Percentiles rank a stretch among this genome's conserved stretches.
These are phyloP conservation scores for Montipora cactus DNA, from an alignment of 64 coral and sea anemone species.

Conservation along the genomic window DNA sequence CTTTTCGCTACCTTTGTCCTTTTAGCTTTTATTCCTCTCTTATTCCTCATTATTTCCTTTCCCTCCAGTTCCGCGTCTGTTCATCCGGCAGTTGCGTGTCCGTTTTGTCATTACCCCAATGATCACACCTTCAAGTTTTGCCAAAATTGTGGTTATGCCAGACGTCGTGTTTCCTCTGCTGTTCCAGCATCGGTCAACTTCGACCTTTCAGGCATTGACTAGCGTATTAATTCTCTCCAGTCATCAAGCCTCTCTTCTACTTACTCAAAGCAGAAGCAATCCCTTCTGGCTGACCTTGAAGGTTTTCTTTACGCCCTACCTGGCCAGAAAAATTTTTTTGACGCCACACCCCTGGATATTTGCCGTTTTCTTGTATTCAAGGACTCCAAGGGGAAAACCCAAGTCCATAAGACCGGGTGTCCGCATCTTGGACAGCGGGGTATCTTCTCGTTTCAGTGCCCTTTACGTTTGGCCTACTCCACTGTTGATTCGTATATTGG, in stretches of 20 bases:
- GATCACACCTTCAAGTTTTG: slow-evolving; percentile 57
- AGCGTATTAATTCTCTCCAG: slow-evolving; percentile 30
- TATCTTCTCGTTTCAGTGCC: slow-evolving; percentile 16
- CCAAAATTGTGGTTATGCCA: slow-evolving; percentile 64
- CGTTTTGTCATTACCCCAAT: slow-evolving; percentile 47
- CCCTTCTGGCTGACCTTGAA: slow-evolving; percentile 23
- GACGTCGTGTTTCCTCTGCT: background rate
- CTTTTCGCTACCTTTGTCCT: background rate
- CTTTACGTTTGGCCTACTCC: background rate
- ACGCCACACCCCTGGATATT: slow-evolving; percentile 48
- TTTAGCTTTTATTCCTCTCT: background rate
- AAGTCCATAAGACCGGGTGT: slow-evolving; percentile 47
- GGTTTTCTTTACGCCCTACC: slow-evolving; percentile 24
- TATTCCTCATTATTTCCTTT: background rate
- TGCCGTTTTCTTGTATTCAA: slow-evolving; percentile 61
- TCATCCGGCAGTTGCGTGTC: slow-evolving; percentile 59
- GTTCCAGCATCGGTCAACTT: background rate
- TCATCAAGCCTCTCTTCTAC: slow-evolving; percentile 1
- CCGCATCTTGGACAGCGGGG: slow-evolving; percentile 42
- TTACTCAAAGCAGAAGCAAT: slow-evolving; percentile 60
- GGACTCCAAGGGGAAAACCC: slow-evolving; percentile 54
- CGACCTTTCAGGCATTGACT: slow-evolving; percentile 53
- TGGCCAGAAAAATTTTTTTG: slow-evolving; percentile 38
- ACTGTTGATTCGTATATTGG: slow-evolving; percentile 74
- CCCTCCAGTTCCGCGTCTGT: background rate